Evolutionary conservation across 2,888 invertebrate species (phyloP), one percentile per base, ranked within the genome.

Genomic region (Bellardia pandia): DNA sequence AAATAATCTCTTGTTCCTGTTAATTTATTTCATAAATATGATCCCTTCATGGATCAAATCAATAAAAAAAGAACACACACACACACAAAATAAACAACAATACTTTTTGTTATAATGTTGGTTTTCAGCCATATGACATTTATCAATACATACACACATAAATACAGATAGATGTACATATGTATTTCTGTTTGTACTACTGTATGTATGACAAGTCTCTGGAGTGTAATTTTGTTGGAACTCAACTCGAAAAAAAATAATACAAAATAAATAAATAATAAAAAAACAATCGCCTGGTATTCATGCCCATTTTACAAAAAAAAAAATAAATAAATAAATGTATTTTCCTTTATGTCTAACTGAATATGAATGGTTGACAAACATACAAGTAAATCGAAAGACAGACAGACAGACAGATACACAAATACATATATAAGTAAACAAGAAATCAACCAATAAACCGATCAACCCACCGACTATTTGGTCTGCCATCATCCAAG

Each of bases 11-110:
- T 86, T 68, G 83, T 85, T 83, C 75, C 79, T 81, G 83, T 83
- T 89, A 88, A 89, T 89, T 88, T 88, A 89, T 88, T 88, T 86
- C 86, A 87, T 86, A 88, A 87, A 88, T 79, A 62, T 82, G 88
- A 89, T 85, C 88, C 88, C 88, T 85, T 82, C 85, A 88, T 86
- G 88, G 89, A 86, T 88, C 89, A 88, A 88, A 79, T 88, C 83
- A 88, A 82, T 84, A 88, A 85, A 72, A 77, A 74, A 81, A 62
- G 64, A 85, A 66, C 72, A 85, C 23, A 23, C 23, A 23, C 23
- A 23, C 23, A 23, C 23, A 23, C 23, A 72, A 79, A 72, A 77
- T 69, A 86, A 75, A 75, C 33, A 51, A 60, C 16, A 42, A 48
- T 53, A 13, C 16, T 11, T 51, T 58, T 14, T 40, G 23, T 51